These are phyloP conservation scores for Lepetodrilus schrolli DNA, from an alignment of 2,888 invertebrate species.

Conservation along the genomic window DNA sequence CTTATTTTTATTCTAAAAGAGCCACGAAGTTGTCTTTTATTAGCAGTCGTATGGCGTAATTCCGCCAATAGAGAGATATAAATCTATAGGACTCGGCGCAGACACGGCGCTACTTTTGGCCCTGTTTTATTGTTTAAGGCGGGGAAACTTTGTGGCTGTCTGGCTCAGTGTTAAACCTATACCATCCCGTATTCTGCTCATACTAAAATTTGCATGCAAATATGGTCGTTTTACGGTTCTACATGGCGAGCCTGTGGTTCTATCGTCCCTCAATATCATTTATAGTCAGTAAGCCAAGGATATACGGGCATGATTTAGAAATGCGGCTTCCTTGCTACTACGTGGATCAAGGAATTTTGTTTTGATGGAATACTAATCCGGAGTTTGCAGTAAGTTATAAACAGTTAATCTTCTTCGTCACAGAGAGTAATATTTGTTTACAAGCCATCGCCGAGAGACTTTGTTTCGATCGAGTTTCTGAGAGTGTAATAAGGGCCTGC, in stretches of 20 bases:
- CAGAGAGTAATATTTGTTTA: not conserved
- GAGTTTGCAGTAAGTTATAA: slow-evolving; percentile 25
- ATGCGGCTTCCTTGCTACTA: not conserved
- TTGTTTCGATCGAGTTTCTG: not conserved
- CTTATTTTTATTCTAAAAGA: not conserved
- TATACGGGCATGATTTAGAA: not conserved
- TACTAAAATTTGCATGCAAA: slow-evolving; percentile 27
- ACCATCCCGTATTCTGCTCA: slow-evolving; percentile 18
- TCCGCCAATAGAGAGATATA: not conserved
- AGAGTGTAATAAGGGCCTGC: too few species aligned
- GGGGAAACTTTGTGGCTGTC: not conserved
- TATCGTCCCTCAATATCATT: not conserved
- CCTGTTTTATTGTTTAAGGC: slow-evolving; percentile 8
- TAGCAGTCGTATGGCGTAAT: not conserved
- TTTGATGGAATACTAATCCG: slow-evolving; percentile 5
- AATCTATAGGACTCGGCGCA: not conserved
- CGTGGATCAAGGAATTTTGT: not conserved
- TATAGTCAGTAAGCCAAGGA: not conserved
- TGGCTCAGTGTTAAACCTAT: slow-evolving; percentile 12
- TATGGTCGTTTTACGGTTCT: slow-evolving; percentile 25
- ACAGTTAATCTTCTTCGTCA: slow-evolving; percentile 11
- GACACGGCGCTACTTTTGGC: not conserved
- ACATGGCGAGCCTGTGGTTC: not conserved
- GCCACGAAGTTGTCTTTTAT: not conserved
- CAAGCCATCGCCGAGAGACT: not conserved